phyloP scores from a whole-genome alignment of 2,888 invertebrate species.

The Loripinus fragilis region DNA sequence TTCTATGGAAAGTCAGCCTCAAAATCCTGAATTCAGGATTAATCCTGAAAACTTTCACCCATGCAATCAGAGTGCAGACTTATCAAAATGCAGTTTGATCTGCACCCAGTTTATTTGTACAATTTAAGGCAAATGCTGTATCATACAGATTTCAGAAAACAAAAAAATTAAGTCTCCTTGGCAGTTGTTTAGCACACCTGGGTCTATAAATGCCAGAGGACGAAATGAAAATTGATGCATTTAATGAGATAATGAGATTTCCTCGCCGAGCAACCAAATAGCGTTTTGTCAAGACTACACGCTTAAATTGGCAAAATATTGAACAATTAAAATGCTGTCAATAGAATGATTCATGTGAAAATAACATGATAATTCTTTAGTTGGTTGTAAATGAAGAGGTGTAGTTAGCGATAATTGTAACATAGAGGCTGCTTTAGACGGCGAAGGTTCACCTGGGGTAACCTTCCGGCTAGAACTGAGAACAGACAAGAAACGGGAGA shows the following conservation, averaged over 20 bases:
- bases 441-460: conserved; percentile 46
- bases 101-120: too few species aligned
- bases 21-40: too few species aligned
- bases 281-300: conserved; percentile 10
- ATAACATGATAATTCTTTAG: conserved; percentile 49
- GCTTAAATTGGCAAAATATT: conserved; percentile 27
- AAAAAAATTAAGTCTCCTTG: too few species aligned
- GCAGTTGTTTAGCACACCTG: neutral
- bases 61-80: too few species aligned
- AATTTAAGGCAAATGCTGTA: too few species aligned
- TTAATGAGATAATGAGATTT: conserved; percentile 21
- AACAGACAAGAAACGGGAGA: neutral
- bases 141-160: too few species aligned
- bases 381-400: conserved; percentile 47
- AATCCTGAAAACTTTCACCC: too few species aligned
- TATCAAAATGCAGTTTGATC: too few species aligned
- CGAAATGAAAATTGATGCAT: conserved; percentile 10
- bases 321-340: conserved; percentile 21
- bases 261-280: conserved; percentile 7
- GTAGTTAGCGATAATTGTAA: conserved; percentile 45
- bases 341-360: conserved; percentile 49
- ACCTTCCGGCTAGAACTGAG: conserved; percentile 28
- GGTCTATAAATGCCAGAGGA: conserved; percentile 6
- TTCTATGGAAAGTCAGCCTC: too few species aligned
- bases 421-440: conserved; percentile 36